Evolutionary conservation across 1,140 invertebrate genomes (phyloP).

Genomic region (Saccostrea glomerata): DNA sequence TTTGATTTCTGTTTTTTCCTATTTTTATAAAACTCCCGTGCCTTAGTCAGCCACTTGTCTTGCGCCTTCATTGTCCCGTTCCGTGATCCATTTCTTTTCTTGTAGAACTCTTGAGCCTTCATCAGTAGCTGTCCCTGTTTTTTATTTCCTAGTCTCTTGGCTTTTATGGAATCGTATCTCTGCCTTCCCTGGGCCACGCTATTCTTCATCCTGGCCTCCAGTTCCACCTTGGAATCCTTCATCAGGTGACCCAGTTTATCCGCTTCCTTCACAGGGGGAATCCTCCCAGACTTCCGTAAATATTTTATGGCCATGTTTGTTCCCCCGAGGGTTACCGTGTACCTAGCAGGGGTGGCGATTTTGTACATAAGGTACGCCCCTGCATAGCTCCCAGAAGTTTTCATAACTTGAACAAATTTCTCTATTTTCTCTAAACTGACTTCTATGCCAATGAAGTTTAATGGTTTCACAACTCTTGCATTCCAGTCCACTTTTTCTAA

Average conservation of each 20-base stretch:
- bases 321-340: constrained; percentile 92
- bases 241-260: constrained; percentile 74
- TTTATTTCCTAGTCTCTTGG: constrained; percentile 1
- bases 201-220: neutral
- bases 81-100: neutral
- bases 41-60: neutral
- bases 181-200: neutral
- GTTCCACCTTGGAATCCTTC: neutral
- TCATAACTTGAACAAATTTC: constrained; percentile 11
- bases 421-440: constrained; percentile 78
- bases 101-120: constrained; percentile 17
- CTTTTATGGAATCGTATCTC: neutral
- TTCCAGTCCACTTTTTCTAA: constrained; percentile 87
- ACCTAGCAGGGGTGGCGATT: constrained; percentile 92
- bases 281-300: constrained; percentile 84
- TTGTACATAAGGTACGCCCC: constrained; percentile 95
- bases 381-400: constrained; percentile 81
- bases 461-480: constrained; percentile 87
- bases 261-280: constrained; percentile 84
- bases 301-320: constrained; percentile 87
- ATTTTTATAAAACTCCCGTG: neutral
- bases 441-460: constrained; percentile 87
- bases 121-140: neutral
- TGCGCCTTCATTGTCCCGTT: neutral
- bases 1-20: neutral